A percentile compares a stretch with the other conserved stretches of the same genome.
These are phyloP conservation scores for Hermodice carunculata DNA, from an alignment of 2,888 invertebrate species.

Conservation along the genomic window DNA sequence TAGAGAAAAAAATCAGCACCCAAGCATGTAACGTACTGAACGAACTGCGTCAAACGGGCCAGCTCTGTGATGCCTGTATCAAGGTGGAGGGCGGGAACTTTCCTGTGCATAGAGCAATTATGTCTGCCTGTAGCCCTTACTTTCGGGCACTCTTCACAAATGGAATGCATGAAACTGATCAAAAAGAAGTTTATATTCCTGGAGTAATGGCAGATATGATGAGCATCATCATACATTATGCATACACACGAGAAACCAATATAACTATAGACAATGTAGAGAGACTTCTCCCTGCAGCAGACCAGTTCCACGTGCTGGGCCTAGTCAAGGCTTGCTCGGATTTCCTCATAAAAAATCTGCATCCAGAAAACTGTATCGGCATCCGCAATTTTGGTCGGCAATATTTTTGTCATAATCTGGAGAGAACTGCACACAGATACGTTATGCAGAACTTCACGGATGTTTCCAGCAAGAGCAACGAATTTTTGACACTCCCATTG, in stretches of 20 bases:
- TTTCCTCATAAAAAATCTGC: conserved; percentile 79
- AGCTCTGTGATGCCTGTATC: conserved; percentile 88
- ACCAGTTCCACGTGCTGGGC: conserved; percentile 88
- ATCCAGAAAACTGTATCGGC: conserved; percentile 85
- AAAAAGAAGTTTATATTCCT: conserved; percentile 66
- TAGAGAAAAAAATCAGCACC: conserved; percentile 82
- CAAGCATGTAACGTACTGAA: conserved; percentile 88
- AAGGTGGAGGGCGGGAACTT: conserved; percentile 86
- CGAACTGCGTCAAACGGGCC: conserved; percentile 85
- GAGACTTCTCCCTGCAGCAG: conserved; percentile 80
- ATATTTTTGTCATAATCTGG: conserved; percentile 81
- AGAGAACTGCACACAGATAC: conserved; percentile 78
- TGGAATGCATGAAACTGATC: conserved; percentile 71
- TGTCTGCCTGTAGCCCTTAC: conserved; percentile 86
- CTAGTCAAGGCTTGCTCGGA: conserved; percentile 86
- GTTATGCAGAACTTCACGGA: conserved; percentile 73
- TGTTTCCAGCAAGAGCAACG: conserved; percentile 53
- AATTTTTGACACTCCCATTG: conserved; percentile 59
- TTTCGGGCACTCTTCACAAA: conserved; percentile 91
- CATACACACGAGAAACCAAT: conserved; percentile 84
- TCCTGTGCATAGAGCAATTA: conserved; percentile 80
- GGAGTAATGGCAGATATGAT: conserved; percentile 85
- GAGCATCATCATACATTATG: conserved; percentile 84
- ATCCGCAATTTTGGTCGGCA: conserved; percentile 86
- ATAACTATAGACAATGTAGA: conserved; percentile 85